Conservation (phyloP, 2,888 invertebrate species). For the Cephus pulcher region DNA sequence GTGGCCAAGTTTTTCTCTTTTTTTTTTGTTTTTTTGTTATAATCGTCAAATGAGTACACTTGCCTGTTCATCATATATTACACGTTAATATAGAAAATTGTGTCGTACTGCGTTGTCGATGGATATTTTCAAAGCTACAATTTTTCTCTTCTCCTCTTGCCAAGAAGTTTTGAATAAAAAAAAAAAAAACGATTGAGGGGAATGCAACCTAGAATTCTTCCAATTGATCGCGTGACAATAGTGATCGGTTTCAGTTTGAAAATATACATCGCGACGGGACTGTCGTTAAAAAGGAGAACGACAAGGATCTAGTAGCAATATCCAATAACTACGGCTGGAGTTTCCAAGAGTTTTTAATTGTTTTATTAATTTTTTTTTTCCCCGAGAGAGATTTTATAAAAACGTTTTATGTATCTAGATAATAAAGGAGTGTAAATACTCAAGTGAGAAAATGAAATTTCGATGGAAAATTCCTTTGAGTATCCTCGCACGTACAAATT, state of each 20-base stretch:
- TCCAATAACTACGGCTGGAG: background rate
- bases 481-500: background rate
- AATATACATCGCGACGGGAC: conserved; percentile 21
- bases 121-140: conserved; percentile 25
- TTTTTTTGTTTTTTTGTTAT: conserved; percentile 17
- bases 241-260: conserved; percentile 7
- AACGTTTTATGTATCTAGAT: conserved; percentile 49
- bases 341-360: conserved; percentile 20
- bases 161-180: background rate
- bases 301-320: conserved; percentile 9
- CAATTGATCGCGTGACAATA: conserved; percentile 10
- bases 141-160: conserved; percentile 8
- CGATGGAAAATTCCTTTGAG: background rate
- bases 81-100: background rate
- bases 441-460: background rate
- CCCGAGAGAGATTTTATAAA: conserved; percentile 42
- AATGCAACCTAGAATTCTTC: conserved; percentile 24
- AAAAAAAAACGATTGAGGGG: background rate
- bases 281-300: conserved; percentile 2
- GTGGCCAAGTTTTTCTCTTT: background rate
- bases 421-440: conserved; percentile 56
- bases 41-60: conserved; percentile 46
- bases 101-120: background rate
- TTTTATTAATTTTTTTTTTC: conserved; percentile 44
- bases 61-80: background rate